These are phyloP conservation scores for Yponomeuta cagnagella DNA, from an alignment of 2,888 invertebrate species.

Conservation along the genomic window DNA sequence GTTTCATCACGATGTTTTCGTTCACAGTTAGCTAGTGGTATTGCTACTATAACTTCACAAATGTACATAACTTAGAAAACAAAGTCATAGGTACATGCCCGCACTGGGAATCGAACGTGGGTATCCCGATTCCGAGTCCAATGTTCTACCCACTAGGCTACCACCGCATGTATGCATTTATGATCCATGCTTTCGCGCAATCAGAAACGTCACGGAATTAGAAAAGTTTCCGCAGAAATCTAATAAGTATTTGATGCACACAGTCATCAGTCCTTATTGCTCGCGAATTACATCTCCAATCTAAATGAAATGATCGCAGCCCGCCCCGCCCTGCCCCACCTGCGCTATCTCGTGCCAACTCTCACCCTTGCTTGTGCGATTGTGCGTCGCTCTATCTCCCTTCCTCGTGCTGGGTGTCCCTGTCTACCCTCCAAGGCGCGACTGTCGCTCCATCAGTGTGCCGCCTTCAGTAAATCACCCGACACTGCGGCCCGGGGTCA, in stretches of 20 bases:
- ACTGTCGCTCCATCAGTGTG: not conserved
- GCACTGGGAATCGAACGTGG: too few species aligned
- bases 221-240: not conserved
- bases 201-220: not conserved
- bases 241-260: not conserved
- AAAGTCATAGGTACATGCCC: too few species aligned
- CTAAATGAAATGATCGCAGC: not conserved
- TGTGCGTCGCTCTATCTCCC: not conserved
- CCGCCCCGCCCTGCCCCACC: not conserved
- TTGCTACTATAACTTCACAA: too few species aligned
- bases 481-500: not conserved
- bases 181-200: not conserved
- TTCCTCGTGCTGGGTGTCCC: too few species aligned
- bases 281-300: not conserved
- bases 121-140: too few species aligned
- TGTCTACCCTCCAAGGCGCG: not conserved
- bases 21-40: too few species aligned
- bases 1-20: too few species aligned
- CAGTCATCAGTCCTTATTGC: not conserved
- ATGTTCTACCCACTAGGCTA: too few species aligned
- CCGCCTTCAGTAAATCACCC: not conserved
- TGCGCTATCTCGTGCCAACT: not conserved
- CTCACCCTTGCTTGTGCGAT: not conserved
- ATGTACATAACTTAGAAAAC: too few species aligned
- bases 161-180: too few species aligned